These are phyloP conservation scores for Colistium nudipinnis DNA, from an alignment of 2,113 vertebrate genomes.

Conservation along the genomic window DNA sequence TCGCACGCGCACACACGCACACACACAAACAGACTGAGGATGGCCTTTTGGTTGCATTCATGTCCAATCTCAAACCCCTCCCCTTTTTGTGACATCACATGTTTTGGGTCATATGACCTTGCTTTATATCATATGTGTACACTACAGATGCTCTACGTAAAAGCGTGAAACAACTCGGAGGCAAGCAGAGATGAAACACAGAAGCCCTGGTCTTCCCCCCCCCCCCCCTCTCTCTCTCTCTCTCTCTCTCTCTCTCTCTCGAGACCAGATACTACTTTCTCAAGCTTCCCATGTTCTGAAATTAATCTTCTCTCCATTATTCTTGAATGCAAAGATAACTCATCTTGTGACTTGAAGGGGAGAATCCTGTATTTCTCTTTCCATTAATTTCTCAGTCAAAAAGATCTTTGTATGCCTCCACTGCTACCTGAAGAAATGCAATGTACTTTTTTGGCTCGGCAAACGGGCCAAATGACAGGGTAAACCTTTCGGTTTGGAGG, in stretches of 20 bases:
- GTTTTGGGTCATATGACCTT: slow-evolving; percentile 78
- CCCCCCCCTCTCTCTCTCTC: background rate
- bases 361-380: slow-evolving; percentile 69
- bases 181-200: slow-evolving; percentile 30
- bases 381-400: slow-evolving; percentile 61
- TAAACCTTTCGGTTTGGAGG: slow-evolving; percentile 76
- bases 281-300: slow-evolving; percentile 65
- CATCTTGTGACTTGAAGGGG: slow-evolving; percentile 72
- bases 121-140: slow-evolving; percentile 72
- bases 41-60: slow-evolving; percentile 55
- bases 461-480: slow-evolving; percentile 70
- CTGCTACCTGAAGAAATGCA: slow-evolving; percentile 77
- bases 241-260: slow-evolving; percentile 12
- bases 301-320: slow-evolving; percentile 68
- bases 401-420: slow-evolving; percentile 72
- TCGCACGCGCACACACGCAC: slow-evolving; percentile 36
- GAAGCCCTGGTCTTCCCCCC: slow-evolving; percentile 30
- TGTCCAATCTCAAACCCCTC: slow-evolving; percentile 34
- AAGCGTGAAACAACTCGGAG: slow-evolving; percentile 43
- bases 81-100: slow-evolving; percentile 69
- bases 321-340: slow-evolving; percentile 73
- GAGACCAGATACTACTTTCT: slow-evolving; percentile 61
- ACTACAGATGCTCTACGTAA: slow-evolving; percentile 69
- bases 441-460: slow-evolving; percentile 74
- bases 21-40: slow-evolving; percentile 69